Evolutionary conservation across 1,140 invertebrate species (phyloP), one percentile per base, ranked within the genome.

Genomic region (Mylabris phalerata): DNA sequence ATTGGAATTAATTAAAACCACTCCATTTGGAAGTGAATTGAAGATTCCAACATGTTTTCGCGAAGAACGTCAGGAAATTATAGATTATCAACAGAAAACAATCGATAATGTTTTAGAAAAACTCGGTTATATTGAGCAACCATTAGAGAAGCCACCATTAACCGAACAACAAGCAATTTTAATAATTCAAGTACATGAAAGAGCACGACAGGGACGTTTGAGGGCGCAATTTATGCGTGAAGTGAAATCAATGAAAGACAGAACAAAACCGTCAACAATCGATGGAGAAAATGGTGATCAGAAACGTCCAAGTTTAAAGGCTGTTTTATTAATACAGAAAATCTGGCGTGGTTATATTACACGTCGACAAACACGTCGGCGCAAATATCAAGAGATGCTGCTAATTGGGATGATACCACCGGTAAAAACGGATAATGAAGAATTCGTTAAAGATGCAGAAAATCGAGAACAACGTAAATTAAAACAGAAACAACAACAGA

Each of bases 221-320:
- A 78, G 93, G 61, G 85, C 90, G 7, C 88, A 93, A 69, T 93
- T 95, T 64, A 94, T 95, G 89, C 88, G 88, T 72, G 92, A 95
- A 76, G 90, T 95, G 51, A 77, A 85, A 25, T 77, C 84, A 19
- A 78, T 87, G 56, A 91, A 89, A 73, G 87, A 90, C 61, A 87
- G 83, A 67, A 79, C 81, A 6, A 84, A 86, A 64, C 69, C 77
- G 9, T 80, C 83, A 63, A 60, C 55, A 77, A 79, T 60, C 19
- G 59, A 57, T 50, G 52, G 40, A 13, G 58, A 10, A 50, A 50
- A 9, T n/a, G 9, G 9, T 9, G 9, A 9, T 4, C 41, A 11
- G 9, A 3, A n/a, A 7, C 13, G 10, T 70, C 13, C 7, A 7
- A 79, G 77, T 11, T 75, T 80, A 24, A 66, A 80, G 40, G 88